Evolutionary conservation across 2,113 vertebrate species (phyloP), one percentile per base, ranked within the genome.

Genomic region (Halichoeres trimaculatus): DNA sequence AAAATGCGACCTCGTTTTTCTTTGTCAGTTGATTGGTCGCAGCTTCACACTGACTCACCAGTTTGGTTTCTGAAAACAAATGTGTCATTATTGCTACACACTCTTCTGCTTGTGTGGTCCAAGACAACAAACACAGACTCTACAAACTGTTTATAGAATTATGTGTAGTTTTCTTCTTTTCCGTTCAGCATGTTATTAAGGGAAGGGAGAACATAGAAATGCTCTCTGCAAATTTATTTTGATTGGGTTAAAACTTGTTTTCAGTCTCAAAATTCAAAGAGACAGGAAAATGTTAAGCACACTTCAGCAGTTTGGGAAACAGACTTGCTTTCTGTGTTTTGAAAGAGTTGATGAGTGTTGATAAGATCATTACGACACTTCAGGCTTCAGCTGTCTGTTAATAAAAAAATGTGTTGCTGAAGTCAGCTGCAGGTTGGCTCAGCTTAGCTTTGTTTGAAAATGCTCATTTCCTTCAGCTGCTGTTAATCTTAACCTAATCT

Each of bases 21-120:
- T 48, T 50, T 73, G 24, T 54, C 3, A 24, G 23, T 38, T 58
- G 7, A 17, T 41, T 61, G 53, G 55, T 67, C 55, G 61, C 22
- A 34, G 45, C 16, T 66, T 30, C 1, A 51, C 47, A 47, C 35
- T 73, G 55, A 59, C 45, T 71, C 54, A 47, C n/a, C 45, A 1
- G 3, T 19, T 19, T 47, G n/a, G 14, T 45, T 36, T 22, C 47
- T 63, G 10, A 47, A 48, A 62, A 48, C 38, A 55, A 43, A 34
- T 63, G 17, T 26, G 50, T 48, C 41, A 38, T 47, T 26, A 8
- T 20, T 16, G 5, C 54, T 59, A 35, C 36, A 1, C 22, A 16
- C 12, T 14, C 14, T 8, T 34, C 35, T 52, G 8, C 6, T 2
- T 34, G 45, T 50, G 20, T 38, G 20, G 10, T 58, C 10, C n/a